These are phyloP conservation scores for Stegostoma tigrinum DNA, from an alignment of 2,113 vertebrate genomes.

Conservation along the genomic window DNA sequence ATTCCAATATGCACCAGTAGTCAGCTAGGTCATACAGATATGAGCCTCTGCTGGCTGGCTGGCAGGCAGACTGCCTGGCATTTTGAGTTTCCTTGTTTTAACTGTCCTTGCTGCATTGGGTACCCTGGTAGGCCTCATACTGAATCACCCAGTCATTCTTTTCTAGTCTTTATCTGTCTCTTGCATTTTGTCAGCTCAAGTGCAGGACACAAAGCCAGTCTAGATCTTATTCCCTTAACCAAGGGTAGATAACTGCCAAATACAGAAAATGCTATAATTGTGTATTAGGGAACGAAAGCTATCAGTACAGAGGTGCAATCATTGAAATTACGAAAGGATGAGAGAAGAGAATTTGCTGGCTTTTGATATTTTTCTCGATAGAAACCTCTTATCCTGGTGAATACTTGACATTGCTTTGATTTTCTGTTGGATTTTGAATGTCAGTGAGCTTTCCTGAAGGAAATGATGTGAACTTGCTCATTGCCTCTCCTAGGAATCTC, in stretches of 20 bases:
- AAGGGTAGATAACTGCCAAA: neutral
- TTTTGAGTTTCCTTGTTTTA: neutral
- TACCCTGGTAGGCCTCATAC: slow-evolving; percentile 3
- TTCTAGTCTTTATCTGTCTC: neutral
- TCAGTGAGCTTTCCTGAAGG: neutral
- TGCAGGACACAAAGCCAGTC: neutral
- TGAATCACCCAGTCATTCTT: slow-evolving; percentile 39
- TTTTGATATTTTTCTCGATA: neutral
- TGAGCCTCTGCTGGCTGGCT: too few relatives aligned
- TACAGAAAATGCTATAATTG: neutral
- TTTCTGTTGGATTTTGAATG: neutral
- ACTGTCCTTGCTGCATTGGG: slow-evolving; percentile 34
- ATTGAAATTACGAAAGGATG: neutral
- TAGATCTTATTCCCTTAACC: neutral
- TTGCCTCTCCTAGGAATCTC: neutral
- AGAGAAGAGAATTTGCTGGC: neutral
- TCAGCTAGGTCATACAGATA: too few relatives aligned
- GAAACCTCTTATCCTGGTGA: neutral
- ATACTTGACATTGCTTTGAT: slow-evolving; percentile 2
- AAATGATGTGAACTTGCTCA: neutral
- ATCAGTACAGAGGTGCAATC: neutral
- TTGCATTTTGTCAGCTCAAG: neutral
- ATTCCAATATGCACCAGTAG: neutral
- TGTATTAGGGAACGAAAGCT: neutral
- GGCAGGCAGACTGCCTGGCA: neutral